Base-by-base conservation (phyloP, 2,113 vertebrate species). In the Mystacornis crossleyi region DNA sequence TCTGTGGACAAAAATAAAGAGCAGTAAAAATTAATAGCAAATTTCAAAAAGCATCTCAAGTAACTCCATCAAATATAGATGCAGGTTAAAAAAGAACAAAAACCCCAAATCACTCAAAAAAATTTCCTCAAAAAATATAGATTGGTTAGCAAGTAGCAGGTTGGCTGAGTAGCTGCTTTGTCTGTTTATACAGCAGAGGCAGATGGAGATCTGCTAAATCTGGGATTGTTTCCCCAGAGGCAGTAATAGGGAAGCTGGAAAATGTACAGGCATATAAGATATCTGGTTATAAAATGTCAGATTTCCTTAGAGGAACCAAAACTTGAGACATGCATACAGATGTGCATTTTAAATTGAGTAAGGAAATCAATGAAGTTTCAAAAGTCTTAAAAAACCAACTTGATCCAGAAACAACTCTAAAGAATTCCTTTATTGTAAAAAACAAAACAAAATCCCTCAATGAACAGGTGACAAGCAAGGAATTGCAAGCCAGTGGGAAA, bases 161-260 rank as follows among this genome's bases (percentile, higher is more conserved):
- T 45, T 94, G 92, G 78, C n/a, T 90, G 92, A 91, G 53, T 55
- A 96, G 95, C 93, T 94, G 77, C 58, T 97, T 90, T 97, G 85
- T 90, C 48, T 95, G 81, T 58, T 94, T 96, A 95, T 75, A 75
- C 86, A 84, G 84, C n/a, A 29, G 50, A 97, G 95, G 80, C 97
- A 97, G 95, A 97, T 97, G 94, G 97, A 95, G 78, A 82, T 73
- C 62, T 94, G 93, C 93, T 97, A 95, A 96, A 97, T 97, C 93
- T 97, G 94, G 85, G 91, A 91, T 93, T 95, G 83, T 90, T 89
- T 96, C 60, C 91, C 89, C 81, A 95, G 86, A 80, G 91, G 81
- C 89, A 43, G 60, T 75, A 87, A 84, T 43, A 6, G 10, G n/a
- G 40, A 85, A 96, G 64, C 71, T 80, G 87, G 60, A 83, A 93